Percentiles rank a stretch among this genome's conserved stretches.
Evolutionary conservation across 2,888 invertebrate species (phyloP).

Genomic region (Chromoteleia sp.): DNA sequence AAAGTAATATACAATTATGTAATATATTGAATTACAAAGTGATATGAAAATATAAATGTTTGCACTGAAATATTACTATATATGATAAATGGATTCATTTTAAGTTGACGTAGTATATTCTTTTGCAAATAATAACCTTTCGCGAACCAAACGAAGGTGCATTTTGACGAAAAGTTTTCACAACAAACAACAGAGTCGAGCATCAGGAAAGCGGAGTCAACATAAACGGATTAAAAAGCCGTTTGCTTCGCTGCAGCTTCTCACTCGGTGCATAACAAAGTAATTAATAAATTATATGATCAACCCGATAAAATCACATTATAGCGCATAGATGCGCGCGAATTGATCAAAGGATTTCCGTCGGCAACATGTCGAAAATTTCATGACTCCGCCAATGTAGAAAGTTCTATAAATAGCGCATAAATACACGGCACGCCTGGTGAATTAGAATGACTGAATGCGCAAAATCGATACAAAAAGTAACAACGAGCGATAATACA

Average conservation of each 20-base stretch:
- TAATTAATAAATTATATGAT: slow-evolving; percentile 20
- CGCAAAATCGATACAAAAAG: slow-evolving; percentile 48
- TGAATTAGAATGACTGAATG: slow-evolving; percentile 57
- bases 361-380: slow-evolving; percentile 44
- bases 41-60: no score
- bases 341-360: slow-evolving; percentile 66
- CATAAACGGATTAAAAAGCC: no score
- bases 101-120: no score
- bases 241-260: background rate
- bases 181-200: no score
- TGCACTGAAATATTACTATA: no score
- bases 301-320: slow-evolving; percentile 26
- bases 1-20: no score
- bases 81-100: no score
- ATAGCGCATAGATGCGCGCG: slow-evolving; percentile 15
- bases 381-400: slow-evolving; percentile 55
- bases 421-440: slow-evolving; percentile 69
- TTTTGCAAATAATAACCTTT: no score
- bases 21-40: no score
- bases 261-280: slow-evolving; percentile 11
- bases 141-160: no score
- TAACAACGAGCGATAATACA: slow-evolving; percentile 43
- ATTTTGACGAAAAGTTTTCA: no score
- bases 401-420: slow-evolving; percentile 60
- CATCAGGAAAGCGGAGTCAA: no score